Conservation (phyloP, 2,797 vertebrate genomes). For the Microcaecilia unicolor region DNA sequence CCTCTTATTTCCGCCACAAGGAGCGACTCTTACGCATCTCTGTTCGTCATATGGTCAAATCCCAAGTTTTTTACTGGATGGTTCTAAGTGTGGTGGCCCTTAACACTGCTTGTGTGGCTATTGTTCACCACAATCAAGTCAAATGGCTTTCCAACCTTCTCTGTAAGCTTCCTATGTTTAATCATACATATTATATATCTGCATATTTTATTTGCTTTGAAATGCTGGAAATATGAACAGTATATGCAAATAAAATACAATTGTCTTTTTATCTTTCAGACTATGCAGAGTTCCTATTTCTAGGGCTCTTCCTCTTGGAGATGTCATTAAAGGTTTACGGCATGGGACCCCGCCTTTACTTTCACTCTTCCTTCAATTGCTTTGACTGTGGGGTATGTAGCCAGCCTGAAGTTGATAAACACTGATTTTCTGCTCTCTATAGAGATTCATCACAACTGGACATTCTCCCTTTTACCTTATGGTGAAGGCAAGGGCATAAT, state of each 20-base stretch:
- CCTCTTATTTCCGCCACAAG: slow-evolving; percentile 84
- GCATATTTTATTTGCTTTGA: too few species aligned
- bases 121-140: slow-evolving; percentile 93
- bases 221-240: too few species aligned
- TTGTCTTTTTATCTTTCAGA: slow-evolving; percentile 60
- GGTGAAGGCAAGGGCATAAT: too few species aligned
- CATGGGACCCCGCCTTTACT: slow-evolving; percentile 91
- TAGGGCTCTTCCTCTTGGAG: slow-evolving; percentile 89
- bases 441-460: too few species aligned
- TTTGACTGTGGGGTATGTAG: slow-evolving; percentile 92
- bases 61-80: slow-evolving; percentile 95
- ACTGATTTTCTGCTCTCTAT: too few species aligned
- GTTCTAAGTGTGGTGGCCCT: slow-evolving; percentile 88
- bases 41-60: slow-evolving; percentile 92
- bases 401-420: slow-evolving; percentile 4
- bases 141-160: slow-evolving; percentile 85
- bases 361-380: slow-evolving; percentile 97
- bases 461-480: too few species aligned
- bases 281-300: slow-evolving; percentile 97
- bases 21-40: slow-evolving; percentile 89
- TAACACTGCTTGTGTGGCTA: slow-evolving; percentile 93
- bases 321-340: slow-evolving; percentile 99
- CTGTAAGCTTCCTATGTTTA: too few species aligned
- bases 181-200: too few species aligned
- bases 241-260: too few species aligned